Evolutionary conservation across 1,140 invertebrate genomes (phyloP), one percentile per base, ranked within the genome.

Genomic region (Lucilia cuprina): DNA sequence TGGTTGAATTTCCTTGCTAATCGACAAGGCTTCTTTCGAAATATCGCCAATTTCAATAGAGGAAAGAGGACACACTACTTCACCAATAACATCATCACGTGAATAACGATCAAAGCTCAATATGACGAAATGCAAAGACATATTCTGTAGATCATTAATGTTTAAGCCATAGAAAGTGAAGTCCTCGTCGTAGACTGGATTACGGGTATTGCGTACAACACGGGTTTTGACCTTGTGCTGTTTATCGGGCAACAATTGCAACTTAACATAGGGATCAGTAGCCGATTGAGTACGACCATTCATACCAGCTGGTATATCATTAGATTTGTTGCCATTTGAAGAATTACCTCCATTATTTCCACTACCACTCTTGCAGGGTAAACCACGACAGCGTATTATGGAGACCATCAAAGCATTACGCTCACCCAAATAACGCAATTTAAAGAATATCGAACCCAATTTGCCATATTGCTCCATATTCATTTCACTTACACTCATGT

Each of bases 81-180:
- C 98, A 19, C 98, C 98, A 84, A 99, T 98, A 83, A 99, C 97
- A 88, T 99, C 98, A 90, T 99, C 98, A 21, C 98, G 94, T 41
- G 97, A 98, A 91, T 99, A 99, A 90, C 98, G 92, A 92, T 99
- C 98, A 91, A 99, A 99, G 91, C 97, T 98, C 85, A 99, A 94
- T 5, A 98, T 96, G 41, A 98, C 96, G 90, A 99, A 98, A 92
- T 99, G 97, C 21, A 99, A 92, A 17, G 96, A 97, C 88, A 96
- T 96, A 88, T 94, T 95, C 91, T 96, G 92, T 12, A 99, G 92
- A 90, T 98, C 97, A 87, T 95, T 95, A 82, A 95, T 94, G 50
- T 94, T 95, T 85, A 99, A 95, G 47, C 97, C 97, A 88, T 98
- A 99, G 93, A 99, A 98, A 0, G 97, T 98, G 89, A 99, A 99